Evolutionary conservation across 2,888 invertebrate genomes (phyloP), one percentile per base, ranked within the genome.

Genomic region (Polia nebulosa): DNA sequence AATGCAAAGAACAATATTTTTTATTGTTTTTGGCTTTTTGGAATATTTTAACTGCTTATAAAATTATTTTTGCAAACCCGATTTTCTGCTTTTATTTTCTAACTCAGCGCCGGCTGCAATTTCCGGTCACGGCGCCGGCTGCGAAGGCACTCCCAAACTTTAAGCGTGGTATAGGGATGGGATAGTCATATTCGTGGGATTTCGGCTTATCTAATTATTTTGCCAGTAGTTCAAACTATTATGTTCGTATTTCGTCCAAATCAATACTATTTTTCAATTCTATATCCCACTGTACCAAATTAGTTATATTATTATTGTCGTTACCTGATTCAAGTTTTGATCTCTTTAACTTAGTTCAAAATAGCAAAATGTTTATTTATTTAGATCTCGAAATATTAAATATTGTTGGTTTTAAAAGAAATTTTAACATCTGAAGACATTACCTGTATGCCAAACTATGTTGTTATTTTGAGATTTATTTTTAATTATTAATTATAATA

Each of bases 291-390:
- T 80, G 75, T 83, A 86, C 76, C 83, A 80, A 84, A 85, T 84
- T 87, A 82, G 83, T 85, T 89, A 62, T 69, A 45, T 78, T 78
- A 64, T 67, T 70, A 78, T 79, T 89, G 82, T 89, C 82, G 94
- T 94, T 95, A 95, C 95, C 95, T 95, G 94, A 95, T 91, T 90
- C 90, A 93, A 90, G 92, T 93, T 90, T 81, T 95, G 95, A 95
- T 95, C 95, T 95, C 95, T 91, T 93, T 90, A 91, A 91, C 89
- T 92, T 93, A 94, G 92, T 87, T 85, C 82, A 82, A 91, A 91
- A 89, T 91, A 91, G 89, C 89, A 85, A 88, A 88, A 79, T 85
- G 83, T 87, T 84, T 89, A 91, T 91, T 92, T 90, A 90, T 90
- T 87, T 91, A 88, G 81, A 86, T 88, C 85, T 86, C 85, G 80